Base-by-base conservation (phyloP, 2,888 invertebrate species). In the Pterobdella sp. region DNA sequence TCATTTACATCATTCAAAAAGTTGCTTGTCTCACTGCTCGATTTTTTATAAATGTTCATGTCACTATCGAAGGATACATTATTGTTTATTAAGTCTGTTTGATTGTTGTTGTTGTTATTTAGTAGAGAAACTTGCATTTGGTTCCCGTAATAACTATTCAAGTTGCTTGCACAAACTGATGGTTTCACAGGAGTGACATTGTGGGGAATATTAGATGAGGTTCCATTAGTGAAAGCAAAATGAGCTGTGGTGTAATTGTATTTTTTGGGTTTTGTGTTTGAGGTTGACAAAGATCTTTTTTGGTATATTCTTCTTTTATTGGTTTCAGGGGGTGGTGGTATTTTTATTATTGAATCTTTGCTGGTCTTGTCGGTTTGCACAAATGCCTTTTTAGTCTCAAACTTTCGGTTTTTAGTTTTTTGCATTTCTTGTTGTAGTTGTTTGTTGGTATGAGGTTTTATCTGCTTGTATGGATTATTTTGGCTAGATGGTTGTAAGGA, bases 241-340 rank as follows among this genome's bases (percentile, higher is more conserved):
- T 14, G 14, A 18, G 52, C n/a, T 14, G 52, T 18, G 52, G 52
- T 18, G 52, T 18, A 49, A 49, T 49, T 18, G 14, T 14, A 49
- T 18, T 14, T 18, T 18, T 14, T 49, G 52, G n/a, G 36, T 37
- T 35, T 68, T n/a, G 32, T 34, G 35, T 52, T 56, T 14, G 71
- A 60, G 0, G 71, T 26, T n/a, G 60, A 71, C 7, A 60, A 34
- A 18, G 71, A 71, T 35, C 71, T 42, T n/a, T 71, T 71, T 31
- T 71, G 35, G 1, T 32, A 22, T 1, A 22, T 29, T 60, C 71
- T 42, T 26, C 71, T n/a, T 29, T 32, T 71, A 63, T 60, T 60
- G n/a, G 63, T 63, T 22, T 34, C 36, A 1, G 71, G 71, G 1
- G 71, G 71, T 0, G 71, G 71, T 31, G 71, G 71, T 4, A 71